phyloP scores from a whole-genome alignment of 92 coral and sea anemone species.

The Epizoanthus rinbou region DNA sequence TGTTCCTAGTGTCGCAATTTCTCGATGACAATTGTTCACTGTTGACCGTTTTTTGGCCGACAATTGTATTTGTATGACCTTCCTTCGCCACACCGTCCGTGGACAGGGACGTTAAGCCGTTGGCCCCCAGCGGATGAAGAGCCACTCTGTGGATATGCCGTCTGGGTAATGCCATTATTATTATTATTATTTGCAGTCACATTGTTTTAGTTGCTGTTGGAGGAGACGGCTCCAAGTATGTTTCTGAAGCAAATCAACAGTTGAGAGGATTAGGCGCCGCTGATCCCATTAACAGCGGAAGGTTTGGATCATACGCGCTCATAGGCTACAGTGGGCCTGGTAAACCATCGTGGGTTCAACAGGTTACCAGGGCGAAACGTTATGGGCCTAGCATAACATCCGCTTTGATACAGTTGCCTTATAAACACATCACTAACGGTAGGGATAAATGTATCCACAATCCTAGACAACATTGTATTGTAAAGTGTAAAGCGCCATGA shows the following conservation, averaged over 20 bases:
- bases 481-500: no score
- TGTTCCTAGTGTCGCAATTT: no score
- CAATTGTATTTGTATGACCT: no score
- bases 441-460: not conserved
- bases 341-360: not conserved
- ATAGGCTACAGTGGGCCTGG: constrained; percentile 6
- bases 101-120: no score
- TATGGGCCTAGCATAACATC: not conserved
- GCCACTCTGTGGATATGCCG: no score
- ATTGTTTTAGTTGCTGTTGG: constrained; percentile 5
- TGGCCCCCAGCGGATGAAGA: no score
- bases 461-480: no score
- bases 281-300: not conserved
- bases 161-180: no score
- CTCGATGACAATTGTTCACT: no score
- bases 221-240: not conserved
- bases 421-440: not conserved
- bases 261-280: not conserved
- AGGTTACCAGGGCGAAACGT: not conserved
- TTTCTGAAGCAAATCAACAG: not conserved
- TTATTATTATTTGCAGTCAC: not conserved
- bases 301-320: not conserved
- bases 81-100: no score
- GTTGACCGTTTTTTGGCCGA: no score
- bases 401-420: not conserved